Conservation (phyloP, 2,888 invertebrate species). For the Chrysolina haemoptera region DNA sequence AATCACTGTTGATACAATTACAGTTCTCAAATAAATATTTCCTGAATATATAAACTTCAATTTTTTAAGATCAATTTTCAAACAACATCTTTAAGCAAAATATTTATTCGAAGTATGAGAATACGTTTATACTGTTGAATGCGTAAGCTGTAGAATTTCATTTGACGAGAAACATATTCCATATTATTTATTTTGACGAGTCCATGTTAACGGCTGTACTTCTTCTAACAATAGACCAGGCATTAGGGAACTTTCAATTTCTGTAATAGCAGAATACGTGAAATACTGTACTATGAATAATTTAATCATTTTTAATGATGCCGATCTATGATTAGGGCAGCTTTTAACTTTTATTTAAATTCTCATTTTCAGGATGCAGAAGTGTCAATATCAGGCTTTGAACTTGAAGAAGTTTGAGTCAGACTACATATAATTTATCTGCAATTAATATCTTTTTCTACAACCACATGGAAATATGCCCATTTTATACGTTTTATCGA, state of each 20-base stretch:
- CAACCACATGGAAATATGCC: no score
- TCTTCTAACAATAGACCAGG: constrained; percentile 2
- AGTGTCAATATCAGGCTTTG: no score
- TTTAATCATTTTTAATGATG: no score
- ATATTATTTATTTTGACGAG: background rate
- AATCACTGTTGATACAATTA: constrained; percentile 8
- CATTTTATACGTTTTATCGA: no score
- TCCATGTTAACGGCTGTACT: background rate
- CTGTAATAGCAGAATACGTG: no score
- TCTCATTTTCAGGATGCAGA: no score
- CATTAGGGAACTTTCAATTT: background rate
- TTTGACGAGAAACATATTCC: constrained; percentile 10
- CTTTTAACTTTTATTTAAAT: no score
- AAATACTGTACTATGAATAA: no score
- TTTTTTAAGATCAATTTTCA: background rate
- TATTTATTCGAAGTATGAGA: background rate
- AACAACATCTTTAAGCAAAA: background rate
- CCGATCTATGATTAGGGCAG: no score
- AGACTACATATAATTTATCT: no score
- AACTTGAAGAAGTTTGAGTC: no score
- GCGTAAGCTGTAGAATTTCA: background rate
- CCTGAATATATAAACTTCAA: background rate
- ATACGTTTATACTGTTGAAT: constrained; percentile 8
- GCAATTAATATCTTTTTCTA: no score
- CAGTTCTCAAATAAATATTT: constrained; percentile 8